Evolutionary conservation across 37 sponge, comb jelly and placozoan genomes (phyloP).

Genomic region (Tethya wilhelma): DNA sequence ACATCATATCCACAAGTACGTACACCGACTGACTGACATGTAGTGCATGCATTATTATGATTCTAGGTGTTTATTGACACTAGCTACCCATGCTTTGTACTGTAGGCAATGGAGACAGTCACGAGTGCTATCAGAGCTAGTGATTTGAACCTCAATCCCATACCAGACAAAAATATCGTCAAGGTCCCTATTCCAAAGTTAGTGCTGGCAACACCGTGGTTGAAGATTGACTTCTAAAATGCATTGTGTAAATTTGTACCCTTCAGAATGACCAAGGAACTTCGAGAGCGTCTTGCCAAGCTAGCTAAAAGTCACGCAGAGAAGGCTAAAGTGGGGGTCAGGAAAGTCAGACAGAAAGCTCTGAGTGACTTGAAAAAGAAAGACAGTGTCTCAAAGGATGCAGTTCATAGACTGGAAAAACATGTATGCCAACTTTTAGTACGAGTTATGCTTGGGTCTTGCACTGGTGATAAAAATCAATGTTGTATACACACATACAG

Average conservation of each 20-base stretch:
- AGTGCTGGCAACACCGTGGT: neutral
- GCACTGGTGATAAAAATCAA: neutral
- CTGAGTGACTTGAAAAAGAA: constrained; percentile 49
- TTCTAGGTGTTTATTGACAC: too few species aligned
- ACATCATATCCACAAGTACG: constrained; percentile 64
- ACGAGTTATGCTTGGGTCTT: neutral
- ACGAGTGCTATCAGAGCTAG: constrained; percentile 27
- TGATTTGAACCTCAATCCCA: constrained; percentile 59
- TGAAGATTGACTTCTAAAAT: neutral
- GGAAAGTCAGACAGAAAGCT: constrained; percentile 67
- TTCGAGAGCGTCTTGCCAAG: constrained; percentile 66
- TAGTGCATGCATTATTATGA: neutral
- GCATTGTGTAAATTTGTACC: neutral
- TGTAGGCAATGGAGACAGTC: constrained; percentile 50
- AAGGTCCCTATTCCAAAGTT: constrained; percentile 84
- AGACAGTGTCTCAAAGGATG: constrained; percentile 58
- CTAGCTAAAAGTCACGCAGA: constrained; percentile 74
- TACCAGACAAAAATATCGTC: constrained; percentile 48
- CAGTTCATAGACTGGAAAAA: constrained; percentile 69
- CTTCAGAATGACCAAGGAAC: constrained; percentile 78
- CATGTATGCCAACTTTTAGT: constrained; percentile 12
- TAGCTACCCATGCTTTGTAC: neutral
- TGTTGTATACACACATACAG: constrained; percentile 2
- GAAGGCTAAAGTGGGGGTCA: constrained; percentile 65
- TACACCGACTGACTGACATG: neutral